Evolutionary conservation across 1,140 invertebrate genomes (phyloP), one percentile per base, ranked within the genome.

Genomic region (Scaptomyza pallida): DNA sequence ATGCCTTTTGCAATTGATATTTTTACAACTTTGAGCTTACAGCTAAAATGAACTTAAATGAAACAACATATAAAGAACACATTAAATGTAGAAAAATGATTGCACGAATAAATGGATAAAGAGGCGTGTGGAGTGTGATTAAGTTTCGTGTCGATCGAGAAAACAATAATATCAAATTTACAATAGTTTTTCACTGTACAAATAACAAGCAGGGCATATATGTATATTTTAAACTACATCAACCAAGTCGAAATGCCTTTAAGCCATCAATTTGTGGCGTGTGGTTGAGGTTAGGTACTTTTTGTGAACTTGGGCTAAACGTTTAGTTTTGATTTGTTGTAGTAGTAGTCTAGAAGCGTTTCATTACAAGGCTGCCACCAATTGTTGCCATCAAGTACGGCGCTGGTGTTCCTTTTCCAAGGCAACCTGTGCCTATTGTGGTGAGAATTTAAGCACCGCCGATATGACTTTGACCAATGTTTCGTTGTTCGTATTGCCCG

Each of bases 381-480:
- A 35, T 71, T 51, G 62, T 61, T 73, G 23, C 55, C 62, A 37
- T 72, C 26, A 33, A 67, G 40, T 64, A 57, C 96, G 93, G 76
- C 95, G 94, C 89, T 96, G 94, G 91, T 97, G 96, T 92, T 97
- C 96, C 90, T 95, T 96, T 76, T 96, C 94, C 55, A 97, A 91
- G 57, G 98, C 94, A 61, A 95, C 94, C 52, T 94, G 93, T 0
- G 96, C 97, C 92, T 98, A 97, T 33, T 95, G 94, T n/a, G 95
- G 94, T 89, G 95, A 95, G 92, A 98, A 98, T 89, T 97, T 97
- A 0, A 98, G 95, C 54, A 98, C 96, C 54, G 97, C 97, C 44
- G 97, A 94, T 78, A 98, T 95, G 4, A 98, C 97, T 92, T 96
- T 96, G 5, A 96, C 96, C 69, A 98, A 92, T 54, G 97, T 97